Percentiles rank a stretch among this genome's conserved stretches.
These are phyloP conservation scores for Actinernus sp. DNA, from an alignment of 92 coral and sea anemone genomes.

Conservation along the genomic window DNA sequence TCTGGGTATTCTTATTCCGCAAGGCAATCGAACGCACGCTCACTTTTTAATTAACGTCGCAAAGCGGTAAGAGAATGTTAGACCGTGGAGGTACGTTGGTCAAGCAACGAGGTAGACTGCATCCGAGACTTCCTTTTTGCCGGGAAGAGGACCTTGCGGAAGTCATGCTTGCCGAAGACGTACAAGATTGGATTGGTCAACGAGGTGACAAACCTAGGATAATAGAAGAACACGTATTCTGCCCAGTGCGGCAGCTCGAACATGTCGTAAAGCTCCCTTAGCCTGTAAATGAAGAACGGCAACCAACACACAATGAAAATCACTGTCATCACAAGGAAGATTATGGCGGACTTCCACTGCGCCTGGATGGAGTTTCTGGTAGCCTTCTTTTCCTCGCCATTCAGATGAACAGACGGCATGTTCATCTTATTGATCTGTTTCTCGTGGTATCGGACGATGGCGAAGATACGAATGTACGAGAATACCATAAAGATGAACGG, in stretches of 20 bases:
- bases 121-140: constrained; percentile 6
- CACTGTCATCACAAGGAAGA: constrained; percentile 61
- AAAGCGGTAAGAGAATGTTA: too few species aligned
- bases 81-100: neutral
- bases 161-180: constrained; percentile 75
- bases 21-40: too few species aligned
- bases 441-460: constrained; percentile 45
- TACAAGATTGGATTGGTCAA: constrained; percentile 64
- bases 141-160: constrained; percentile 51
- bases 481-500: constrained; percentile 34
- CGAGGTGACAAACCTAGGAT: constrained; percentile 71
- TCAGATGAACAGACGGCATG: constrained; percentile 18
- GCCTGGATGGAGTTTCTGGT: constrained; percentile 30
- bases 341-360: constrained; percentile 70
- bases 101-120: constrained; percentile 8
- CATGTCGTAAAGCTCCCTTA: constrained; percentile 15
- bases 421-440: constrained; percentile 23
- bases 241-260: constrained; percentile 57
- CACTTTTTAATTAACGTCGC: too few species aligned
- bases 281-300: constrained; percentile 56
- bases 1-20: too few species aligned
- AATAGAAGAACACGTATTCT: constrained; percentile 55
- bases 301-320: constrained; percentile 72
- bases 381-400: constrained; percentile 3
- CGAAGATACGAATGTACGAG: constrained; percentile 32